Evolutionary conservation across 2,113 vertebrate genomes (phyloP).

Genomic region (Calyptommatus sinebrachiatus): DNA sequence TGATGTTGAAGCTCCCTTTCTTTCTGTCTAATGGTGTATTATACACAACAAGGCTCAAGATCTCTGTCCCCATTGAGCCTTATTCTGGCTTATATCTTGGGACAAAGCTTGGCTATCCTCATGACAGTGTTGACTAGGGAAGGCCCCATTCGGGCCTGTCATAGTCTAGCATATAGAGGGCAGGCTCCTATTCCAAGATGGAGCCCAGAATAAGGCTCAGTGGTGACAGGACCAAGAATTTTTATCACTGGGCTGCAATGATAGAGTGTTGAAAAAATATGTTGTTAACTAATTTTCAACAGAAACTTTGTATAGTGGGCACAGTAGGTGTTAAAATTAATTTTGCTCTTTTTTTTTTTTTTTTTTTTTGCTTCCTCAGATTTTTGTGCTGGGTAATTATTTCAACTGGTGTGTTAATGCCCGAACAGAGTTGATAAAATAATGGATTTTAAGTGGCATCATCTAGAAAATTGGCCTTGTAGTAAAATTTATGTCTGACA

Average conservation of each 20-base stretch:
- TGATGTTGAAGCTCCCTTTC: too few species aligned
- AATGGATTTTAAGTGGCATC: conserved; percentile 71
- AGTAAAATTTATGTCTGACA: conserved; percentile 66
- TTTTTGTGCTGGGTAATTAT: conserved; percentile 65
- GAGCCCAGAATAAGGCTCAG: too few species aligned
- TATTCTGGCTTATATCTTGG: too few species aligned
- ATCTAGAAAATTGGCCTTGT: conserved; percentile 61
- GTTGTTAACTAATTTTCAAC: background rate
- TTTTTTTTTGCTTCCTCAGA: conserved; percentile 58
- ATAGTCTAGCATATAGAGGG: too few species aligned
- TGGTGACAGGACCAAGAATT: background rate
- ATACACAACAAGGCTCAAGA: too few species aligned
- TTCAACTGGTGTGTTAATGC: conserved; percentile 56
- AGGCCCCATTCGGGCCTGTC: too few species aligned
- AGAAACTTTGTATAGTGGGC: background rate
- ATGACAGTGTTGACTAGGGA: too few species aligned
- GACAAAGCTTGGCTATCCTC: too few species aligned
- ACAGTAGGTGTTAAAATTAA: conserved; percentile 1
- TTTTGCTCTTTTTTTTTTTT: conserved; percentile 36
- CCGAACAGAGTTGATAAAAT: conserved; percentile 63
- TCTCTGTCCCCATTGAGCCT: too few species aligned
- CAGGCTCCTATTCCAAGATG: too few species aligned
- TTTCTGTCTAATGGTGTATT: background rate
- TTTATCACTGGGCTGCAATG: background rate
- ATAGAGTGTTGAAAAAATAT: background rate